These are phyloP conservation scores for Sebastes minor DNA, from an alignment of 2,797 vertebrate species.

Conservation along the genomic window DNA sequence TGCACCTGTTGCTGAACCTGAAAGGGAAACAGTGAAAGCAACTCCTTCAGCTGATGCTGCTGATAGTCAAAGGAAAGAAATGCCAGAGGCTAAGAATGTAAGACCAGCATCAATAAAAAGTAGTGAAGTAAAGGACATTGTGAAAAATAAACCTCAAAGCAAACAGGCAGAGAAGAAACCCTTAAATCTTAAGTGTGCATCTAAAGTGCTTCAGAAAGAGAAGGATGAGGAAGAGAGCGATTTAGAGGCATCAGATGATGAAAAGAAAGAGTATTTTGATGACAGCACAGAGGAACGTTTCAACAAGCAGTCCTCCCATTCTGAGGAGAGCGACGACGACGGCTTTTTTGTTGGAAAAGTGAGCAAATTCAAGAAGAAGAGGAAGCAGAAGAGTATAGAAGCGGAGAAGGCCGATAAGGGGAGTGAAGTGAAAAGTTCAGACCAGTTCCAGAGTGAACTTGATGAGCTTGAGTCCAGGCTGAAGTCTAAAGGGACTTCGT, in stretches of 20 bases:
- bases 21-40: neutral
- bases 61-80: constrained; percentile 15
- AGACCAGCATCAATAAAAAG: neutral
- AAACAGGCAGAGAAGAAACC: constrained; percentile 7
- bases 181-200: neutral
- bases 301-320: constrained; percentile 89
- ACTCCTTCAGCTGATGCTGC: neutral
- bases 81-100: neutral
- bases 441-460: constrained; percentile 41
- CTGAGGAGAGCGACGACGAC: constrained; percentile 87
- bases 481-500: constrained; percentile 61
- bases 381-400: neutral
- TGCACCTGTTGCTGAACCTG: neutral
- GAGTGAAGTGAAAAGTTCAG: neutral
- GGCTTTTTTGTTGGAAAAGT: constrained; percentile 97
- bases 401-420: constrained; percentile 34
- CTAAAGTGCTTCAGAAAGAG: constrained; percentile 15
- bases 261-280: constrained; percentile 91
- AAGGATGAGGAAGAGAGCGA: constrained; percentile 66
- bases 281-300: constrained; percentile 98
- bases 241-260: constrained; percentile 72
- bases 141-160: constrained; percentile 12
- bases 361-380: constrained; percentile 86
- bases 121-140: neutral
- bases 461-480: constrained; percentile 63